Evolutionary conservation across 1,140 invertebrate genomes (phyloP), one percentile per base, ranked within the genome.

Genomic region (Leptinotarsa texana): DNA sequence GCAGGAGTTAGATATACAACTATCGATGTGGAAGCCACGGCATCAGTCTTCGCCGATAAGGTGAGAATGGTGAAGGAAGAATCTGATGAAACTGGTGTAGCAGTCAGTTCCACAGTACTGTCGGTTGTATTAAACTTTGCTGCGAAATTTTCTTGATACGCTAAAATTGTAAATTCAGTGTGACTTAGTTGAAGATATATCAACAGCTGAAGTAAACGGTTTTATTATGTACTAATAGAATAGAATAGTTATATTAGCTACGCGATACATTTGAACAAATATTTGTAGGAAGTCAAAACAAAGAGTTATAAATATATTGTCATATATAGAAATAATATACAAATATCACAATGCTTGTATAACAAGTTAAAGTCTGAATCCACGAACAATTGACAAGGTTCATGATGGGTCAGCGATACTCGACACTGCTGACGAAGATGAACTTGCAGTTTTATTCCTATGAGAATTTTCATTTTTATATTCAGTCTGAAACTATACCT

Each of bases 131-230:
- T 48, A 18, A 74, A 67, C 17, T 67, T 22, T 13, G 27, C 33
- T 13, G 15, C 47, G 24, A 76, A 73, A 65, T 65, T 67, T 62
- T 62, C 57, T 3, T 6, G 3, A 57, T 57, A 57, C 15, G 27
- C 47, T 42, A 5, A 11, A 24, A 42, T 11, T 18, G 42, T 15
- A 17, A 57, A 57, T 57, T 15, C 15, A 13, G 15, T 57, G 4
- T 15, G 51, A 57, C 6, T 57, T 57, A 57, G 17, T 57, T n/a
- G n/a, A 18, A 57, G 51, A 15, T 57, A 17, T 57, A 57, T 1
- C 51, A 42, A 57, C n/a, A 57, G 2, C 1, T 57, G 51, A n/a
- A 18, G n/a, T 15, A 15, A 57, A 57, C 15, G n/a, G 8, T 57
- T 0, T 18, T 17, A 15, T 15, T 57, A 57, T 4, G n/a, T 6